Percentiles rank a stretch among this genome's conserved stretches.
Evolutionary conservation across 2,888 invertebrate species (phyloP).

Genomic region (Erebia ligea): DNA sequence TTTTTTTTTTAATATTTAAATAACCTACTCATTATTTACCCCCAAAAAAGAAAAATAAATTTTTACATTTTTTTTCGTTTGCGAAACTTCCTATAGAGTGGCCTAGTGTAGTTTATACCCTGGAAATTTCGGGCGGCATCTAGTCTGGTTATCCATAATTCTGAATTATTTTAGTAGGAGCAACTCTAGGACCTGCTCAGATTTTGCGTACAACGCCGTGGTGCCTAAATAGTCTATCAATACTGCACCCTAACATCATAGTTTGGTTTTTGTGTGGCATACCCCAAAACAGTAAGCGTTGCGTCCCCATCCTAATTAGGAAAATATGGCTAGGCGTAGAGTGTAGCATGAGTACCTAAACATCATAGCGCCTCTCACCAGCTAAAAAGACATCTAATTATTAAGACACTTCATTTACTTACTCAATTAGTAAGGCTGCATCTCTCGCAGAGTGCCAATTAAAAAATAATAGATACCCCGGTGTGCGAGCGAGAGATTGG

Average conservation of each 20-base stretch:
- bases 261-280: neutral
- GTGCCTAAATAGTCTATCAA: neutral
- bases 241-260: neutral
- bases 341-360: conserved; percentile 40
- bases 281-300: conserved; percentile 20
- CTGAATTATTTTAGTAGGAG: no score
- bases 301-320: conserved; percentile 43
- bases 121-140: no score
- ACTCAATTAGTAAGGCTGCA: conserved; percentile 77
- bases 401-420: conserved; percentile 80
- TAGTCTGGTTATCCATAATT: no score
- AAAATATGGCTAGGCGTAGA: conserved; percentile 42
- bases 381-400: conserved; percentile 76
- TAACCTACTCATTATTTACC: no score
- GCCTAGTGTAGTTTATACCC: no score
- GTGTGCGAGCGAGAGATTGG: conserved; percentile 63
- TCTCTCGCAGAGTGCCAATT: conserved; percentile 77
- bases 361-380: conserved; percentile 51
- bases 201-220: neutral
- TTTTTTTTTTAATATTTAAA: no score
- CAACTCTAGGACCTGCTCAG: no score
- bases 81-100: no score
- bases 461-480: conserved; percentile 76
- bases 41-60: no score
- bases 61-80: no score